Base-by-base conservation (phyloP, 2,113 vertebrate species). In the Mobula birostris region DNA sequence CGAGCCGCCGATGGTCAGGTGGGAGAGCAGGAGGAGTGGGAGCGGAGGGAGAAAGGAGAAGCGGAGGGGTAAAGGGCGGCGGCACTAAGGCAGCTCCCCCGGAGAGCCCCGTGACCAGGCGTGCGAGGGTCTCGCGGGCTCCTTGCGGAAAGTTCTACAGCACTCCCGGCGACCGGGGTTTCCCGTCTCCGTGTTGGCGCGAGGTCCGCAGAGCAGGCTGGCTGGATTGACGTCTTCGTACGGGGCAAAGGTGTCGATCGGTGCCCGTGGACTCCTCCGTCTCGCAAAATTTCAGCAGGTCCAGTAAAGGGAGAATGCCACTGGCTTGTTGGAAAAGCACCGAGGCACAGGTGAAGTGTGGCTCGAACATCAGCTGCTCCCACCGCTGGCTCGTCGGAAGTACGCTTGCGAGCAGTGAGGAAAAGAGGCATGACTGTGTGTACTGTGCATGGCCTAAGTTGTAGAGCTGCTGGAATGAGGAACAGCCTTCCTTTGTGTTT, bases 1-100 rank as follows among this genome's bases (percentile, higher is more conserved):
- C 0, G 98, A 98, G 94, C 95, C 97, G 0, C 98, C 98, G 0
- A 98, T 98, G 98, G 98, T 98, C 11, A 8, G 0, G 0, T 99
- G 98, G 97, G 95, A 95, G 94, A 96, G 95, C 40, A 95, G 97
- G 76, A 96, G 96, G 94, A 95, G 97, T 0, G 96, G 96, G 29
- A 95, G 96, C 87, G 85, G 61, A 0, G 94, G 95, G 32, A 29
- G 87, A 40, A 36, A 90, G 70, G 95, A 95, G 56, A 92, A 94
- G 58, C 95, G 95, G 87, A 61, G 61, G 29, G 85, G 61, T 12
- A 90, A 66, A 66, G 95, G 91, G 36, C 94, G 90, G 1, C 96
- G 74, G 94, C 96, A 96, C 94, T 97, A 95, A 19, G 6, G 9
- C 21, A 0, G 21, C 82, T 19, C 7, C 36, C 14, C 36, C 12